phyloP scores from a whole-genome alignment of 2,888 invertebrate species.

The Ornithoptera priamus region DNA sequence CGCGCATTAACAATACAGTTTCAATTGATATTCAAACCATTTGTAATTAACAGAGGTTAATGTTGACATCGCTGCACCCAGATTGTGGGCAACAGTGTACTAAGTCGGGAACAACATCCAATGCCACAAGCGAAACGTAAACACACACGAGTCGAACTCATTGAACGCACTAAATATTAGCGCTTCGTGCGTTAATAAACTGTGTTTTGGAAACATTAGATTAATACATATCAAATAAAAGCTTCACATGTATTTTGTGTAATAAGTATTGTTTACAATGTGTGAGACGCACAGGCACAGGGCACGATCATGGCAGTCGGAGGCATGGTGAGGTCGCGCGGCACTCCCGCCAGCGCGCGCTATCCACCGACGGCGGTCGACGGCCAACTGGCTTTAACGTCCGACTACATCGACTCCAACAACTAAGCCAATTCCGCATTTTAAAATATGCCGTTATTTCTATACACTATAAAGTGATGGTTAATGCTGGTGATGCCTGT shows the following conservation, averaged over 20 bases:
- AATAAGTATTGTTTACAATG: constrained; percentile 41
- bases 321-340: constrained; percentile 69
- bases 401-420: constrained; percentile 56
- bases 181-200: constrained; percentile 11
- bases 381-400: constrained; percentile 66
- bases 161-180: constrained; percentile 50
- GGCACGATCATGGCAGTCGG: constrained; percentile 77
- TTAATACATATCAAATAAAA: not conserved
- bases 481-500: constrained; percentile 44
- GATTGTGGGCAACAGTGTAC: constrained; percentile 60
- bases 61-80: constrained; percentile 53
- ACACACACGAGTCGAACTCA: constrained; percentile 64
- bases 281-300: constrained; percentile 73
- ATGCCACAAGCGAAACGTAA: constrained; percentile 73
- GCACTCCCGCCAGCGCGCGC: constrained; percentile 58
- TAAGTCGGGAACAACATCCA: constrained; percentile 68
- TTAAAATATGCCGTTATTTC: constrained; percentile 73
- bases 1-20: not conserved
- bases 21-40: constrained; percentile 19
- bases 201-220: constrained; percentile 3
- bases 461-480: constrained; percentile 55
- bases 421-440: constrained; percentile 76
- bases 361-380: constrained; percentile 70
- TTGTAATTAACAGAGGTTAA: constrained; percentile 42
- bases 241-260: constrained; percentile 6